A percentile compares a stretch with the other conserved stretches of the same genome.
Evolutionary conservation across 2,888 invertebrate species (phyloP).

Genomic region (Dioctria rufipes): DNA sequence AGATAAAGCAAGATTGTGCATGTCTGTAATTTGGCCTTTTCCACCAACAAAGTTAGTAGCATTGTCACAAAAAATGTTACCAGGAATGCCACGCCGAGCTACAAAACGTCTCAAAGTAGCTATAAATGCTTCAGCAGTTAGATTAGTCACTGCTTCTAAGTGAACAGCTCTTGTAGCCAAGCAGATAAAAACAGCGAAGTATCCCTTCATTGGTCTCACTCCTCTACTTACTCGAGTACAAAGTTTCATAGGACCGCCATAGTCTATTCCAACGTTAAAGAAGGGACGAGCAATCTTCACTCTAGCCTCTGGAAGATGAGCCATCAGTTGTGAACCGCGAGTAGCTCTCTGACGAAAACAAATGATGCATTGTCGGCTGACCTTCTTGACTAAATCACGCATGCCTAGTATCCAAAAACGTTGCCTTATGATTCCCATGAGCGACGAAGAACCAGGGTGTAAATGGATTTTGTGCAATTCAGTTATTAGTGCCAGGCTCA

Average conservation of each 20-base stretch:
- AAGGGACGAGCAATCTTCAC: conserved; percentile 1
- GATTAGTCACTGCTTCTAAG: background rate
- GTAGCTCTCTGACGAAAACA: conserved; percentile 7
- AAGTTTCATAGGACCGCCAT: background rate
- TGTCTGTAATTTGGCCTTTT: background rate
- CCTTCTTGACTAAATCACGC: background rate
- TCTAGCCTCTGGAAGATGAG: background rate
- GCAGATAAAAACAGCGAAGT: conserved; percentile 16
- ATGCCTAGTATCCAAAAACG: background rate
- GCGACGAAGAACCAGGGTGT: background rate
- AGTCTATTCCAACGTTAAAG: conserved; percentile 5
- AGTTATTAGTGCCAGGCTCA: background rate
- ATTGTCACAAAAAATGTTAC: conserved; percentile 14
- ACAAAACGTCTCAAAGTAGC: background rate
- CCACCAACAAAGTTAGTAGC: too few species aligned
- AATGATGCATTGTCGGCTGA: background rate
- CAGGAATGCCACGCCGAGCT: too few species aligned
- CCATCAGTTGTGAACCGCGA: conserved; percentile 8
- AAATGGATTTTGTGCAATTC: background rate
- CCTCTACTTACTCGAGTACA: background rate
- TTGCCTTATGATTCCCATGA: background rate
- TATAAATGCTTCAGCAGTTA: conserved; percentile 15
- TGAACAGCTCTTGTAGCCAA: conserved; percentile 18
- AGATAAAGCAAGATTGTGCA: conserved; percentile 3
- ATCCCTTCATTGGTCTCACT: background rate